Evolutionary conservation across 92 coral and sea anemone genomes (phyloP).

Genomic region (Phenganax subtilis): DNA sequence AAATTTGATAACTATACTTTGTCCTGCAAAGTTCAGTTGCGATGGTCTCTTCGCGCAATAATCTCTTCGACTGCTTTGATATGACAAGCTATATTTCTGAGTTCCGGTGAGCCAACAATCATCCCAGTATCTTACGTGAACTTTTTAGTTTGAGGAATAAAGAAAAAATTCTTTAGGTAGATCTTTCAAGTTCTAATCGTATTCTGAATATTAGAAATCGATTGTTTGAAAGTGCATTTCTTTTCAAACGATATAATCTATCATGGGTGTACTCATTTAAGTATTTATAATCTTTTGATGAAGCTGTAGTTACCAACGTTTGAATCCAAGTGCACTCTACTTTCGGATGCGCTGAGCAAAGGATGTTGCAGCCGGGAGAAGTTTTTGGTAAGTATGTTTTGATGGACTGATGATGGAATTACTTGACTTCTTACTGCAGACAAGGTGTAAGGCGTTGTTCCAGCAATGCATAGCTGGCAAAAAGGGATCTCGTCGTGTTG

Average conservation of each 20-base stretch:
- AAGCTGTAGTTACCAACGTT: constrained; percentile 60
- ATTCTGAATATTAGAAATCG: too few species aligned
- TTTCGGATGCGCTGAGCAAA: constrained; percentile 66
- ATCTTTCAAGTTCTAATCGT: too few species aligned
- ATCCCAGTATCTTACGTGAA: neutral
- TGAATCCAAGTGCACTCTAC: constrained; percentile 70
- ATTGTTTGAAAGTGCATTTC: too few species aligned
- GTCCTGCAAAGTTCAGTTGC: too few species aligned
- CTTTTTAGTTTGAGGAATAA: neutral
- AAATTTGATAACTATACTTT: neutral
- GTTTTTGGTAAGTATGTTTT: constrained; percentile 65
- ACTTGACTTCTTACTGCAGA: constrained; percentile 77
- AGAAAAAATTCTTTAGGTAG: neutral
- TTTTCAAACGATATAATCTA: neutral
- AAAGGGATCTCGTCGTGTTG: constrained; percentile 81
- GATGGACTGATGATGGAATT: constrained; percentile 64
- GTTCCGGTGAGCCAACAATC: neutral
- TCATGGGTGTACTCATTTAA: neutral
- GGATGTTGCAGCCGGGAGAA: constrained; percentile 76
- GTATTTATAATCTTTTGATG: neutral
- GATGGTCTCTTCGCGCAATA: too few species aligned
- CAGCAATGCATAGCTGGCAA: constrained; percentile 91
- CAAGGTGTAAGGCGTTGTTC: constrained; percentile 68
- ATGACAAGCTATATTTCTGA: neutral
- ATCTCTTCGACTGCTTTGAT: neutral